Percentiles rank a stretch among this genome's conserved stretches.
Evolutionary conservation across 2,797 vertebrate genomes (phyloP).

Genomic region (Cyclura pinguis): DNA sequence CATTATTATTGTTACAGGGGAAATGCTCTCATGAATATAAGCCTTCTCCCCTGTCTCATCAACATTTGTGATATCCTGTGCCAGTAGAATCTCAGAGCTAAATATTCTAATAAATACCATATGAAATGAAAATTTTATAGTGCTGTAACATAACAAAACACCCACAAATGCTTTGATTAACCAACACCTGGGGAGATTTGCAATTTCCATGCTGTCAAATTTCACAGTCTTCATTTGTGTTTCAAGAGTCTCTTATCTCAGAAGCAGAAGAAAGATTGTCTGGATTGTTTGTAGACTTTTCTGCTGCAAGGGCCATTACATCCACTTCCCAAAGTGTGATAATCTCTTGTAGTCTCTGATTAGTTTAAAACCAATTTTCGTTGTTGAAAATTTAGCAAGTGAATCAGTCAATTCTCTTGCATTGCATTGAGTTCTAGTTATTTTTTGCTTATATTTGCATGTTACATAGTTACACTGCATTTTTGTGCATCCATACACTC

Average conservation of each 20-base stretch:
- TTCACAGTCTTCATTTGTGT: fast-evolving
- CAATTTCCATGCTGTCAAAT: slow-evolving; percentile 19
- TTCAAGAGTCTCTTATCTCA: not conserved
- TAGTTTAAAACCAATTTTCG: not conserved
- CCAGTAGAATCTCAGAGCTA: slow-evolving; percentile 50
- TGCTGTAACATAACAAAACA: slow-evolving; percentile 32
- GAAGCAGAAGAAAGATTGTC: not conserved
- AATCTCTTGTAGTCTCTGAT: not conserved
- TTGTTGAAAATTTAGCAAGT: slow-evolving; percentile 1
- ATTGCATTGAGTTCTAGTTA: not conserved
- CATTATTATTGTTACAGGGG: slow-evolving; percentile 62
- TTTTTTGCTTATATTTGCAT: slow-evolving; percentile 10
- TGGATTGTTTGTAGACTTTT: not conserved
- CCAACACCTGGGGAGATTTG: slow-evolving; percentile 6
- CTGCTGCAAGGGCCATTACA: not conserved
- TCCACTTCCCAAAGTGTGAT: not conserved
- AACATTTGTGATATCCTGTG: slow-evolving; percentile 45
- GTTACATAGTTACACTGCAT: not conserved
- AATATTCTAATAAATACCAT: slow-evolving; percentile 55
- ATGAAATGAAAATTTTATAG: slow-evolving; percentile 46
- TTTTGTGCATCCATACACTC: not conserved
- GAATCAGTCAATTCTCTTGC: not conserved
- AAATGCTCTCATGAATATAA: slow-evolving; percentile 51
- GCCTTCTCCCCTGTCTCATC: slow-evolving; percentile 47
- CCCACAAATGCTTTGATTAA: not conserved